Evolutionary conservation across 2,797 vertebrate genomes (phyloP), one percentile per base, ranked within the genome.

Genomic region (Eupleurogrammus muticus): DNA sequence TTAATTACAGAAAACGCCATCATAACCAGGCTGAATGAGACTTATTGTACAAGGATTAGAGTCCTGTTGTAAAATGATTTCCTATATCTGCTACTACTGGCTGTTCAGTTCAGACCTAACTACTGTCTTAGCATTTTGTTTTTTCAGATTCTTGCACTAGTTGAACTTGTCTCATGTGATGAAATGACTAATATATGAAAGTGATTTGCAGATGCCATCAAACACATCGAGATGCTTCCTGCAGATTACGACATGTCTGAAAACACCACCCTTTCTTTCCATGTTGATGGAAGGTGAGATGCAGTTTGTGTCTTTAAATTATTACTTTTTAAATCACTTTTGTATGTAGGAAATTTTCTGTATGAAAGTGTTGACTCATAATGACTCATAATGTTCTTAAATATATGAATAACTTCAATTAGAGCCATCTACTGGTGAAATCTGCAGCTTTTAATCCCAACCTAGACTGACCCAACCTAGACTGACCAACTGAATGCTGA

Each of bases 221-320:
- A 74, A 81, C 88, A 90, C 66, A 93, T 98, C 51, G 81, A 95
- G 1, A 24, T 97, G 32, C 91, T 93, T 9, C 93, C 95, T 21
- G 89, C 85, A 10, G 86, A 94, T 48, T 95, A 94, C 40, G 85
- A 84, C 0, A 89, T 96, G 48, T 94, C 94, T 78, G 93, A 96
- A 85, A 92, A 91, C 58, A 77, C 87, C 66, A 93, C 79, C 70
- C 80, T 96, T 79, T 89, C 92, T 73, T 87, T 97, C 76, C 89
- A 91, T 8, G 92, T 97, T 21, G 91, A 95, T 70, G 97, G 97
- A 86, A 98, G 96, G 97, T 98, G 85, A 94, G 87, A 63, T 32
- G n/a, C 34, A 34, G 21, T 58, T 58, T 1, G 2, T 57, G 16
- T 23, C 4, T n/a, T 35, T 4, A n/a, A n/a, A n/a, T n/a, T n/a